phyloP scores from a whole-genome alignment of 2,888 invertebrate species.

The Panzeria rudis region DNA sequence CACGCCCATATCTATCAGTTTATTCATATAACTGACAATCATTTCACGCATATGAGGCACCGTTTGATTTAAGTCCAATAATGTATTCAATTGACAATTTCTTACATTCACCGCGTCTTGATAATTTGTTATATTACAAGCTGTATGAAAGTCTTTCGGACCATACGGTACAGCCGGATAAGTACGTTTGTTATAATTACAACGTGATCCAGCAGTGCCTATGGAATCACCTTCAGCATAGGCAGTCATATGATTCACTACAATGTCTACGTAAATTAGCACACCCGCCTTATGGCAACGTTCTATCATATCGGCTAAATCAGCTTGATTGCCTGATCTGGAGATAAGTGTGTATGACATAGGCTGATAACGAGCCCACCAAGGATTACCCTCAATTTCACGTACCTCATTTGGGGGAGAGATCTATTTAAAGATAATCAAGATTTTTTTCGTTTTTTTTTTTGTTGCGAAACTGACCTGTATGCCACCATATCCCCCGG shows the following conservation, averaged over 20 bases:
- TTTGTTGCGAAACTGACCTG: constrained; percentile 84
- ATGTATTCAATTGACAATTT: constrained; percentile 88
- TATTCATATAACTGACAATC: constrained; percentile 82
- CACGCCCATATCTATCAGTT: constrained; percentile 86
- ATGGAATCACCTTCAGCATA: constrained; percentile 77
- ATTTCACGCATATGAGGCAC: constrained; percentile 86
- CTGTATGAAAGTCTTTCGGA: constrained; percentile 87
- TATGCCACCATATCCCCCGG: constrained; percentile 89
- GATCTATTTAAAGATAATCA: constrained; percentile 78
- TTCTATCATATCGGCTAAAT: constrained; percentile 86
- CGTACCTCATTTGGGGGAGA: constrained; percentile 90
- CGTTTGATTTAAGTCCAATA: constrained; percentile 90
- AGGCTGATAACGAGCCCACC: constrained; percentile 94
- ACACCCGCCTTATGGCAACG: constrained; percentile 91
- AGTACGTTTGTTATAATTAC: constrained; percentile 79
- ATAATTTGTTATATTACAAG: constrained; percentile 87
- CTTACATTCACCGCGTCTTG: constrained; percentile 86
- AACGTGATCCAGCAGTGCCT: constrained; percentile 85
- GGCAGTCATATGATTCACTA: constrained; percentile 93
- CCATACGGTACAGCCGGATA: constrained; percentile 88
- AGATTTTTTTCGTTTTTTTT: not conserved
- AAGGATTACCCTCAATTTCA: constrained; percentile 86
- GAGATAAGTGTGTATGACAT: constrained; percentile 90
- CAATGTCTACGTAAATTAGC: constrained; percentile 90
- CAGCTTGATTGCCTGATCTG: constrained; percentile 87